Evolutionary conservation across 2,888 invertebrate genomes (phyloP), one percentile per base, ranked within the genome.

Genomic region (Lomographa bimaculata): DNA sequence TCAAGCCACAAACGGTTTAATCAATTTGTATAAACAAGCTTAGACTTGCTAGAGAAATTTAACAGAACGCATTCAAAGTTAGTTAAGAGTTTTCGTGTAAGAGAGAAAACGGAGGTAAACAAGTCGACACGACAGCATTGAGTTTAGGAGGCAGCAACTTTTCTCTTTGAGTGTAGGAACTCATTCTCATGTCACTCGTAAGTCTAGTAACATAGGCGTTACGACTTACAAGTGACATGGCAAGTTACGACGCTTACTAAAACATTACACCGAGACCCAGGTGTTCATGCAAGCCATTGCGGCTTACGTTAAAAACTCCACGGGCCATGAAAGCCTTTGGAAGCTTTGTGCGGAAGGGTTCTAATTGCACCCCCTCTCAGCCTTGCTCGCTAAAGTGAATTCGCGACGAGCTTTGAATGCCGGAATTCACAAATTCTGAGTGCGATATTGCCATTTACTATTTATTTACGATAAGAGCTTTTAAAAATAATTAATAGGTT

Each of bases 361-460:
- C 74, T 82, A 80, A 82, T 81, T 81, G 78, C 79, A 67, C 67
- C 65, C 69, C 74, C 71, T 64, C 61, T 62, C 64, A 60, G 71
- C 65, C 73, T 65, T 74, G 76, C 73, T 64, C 67, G 69, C 63
- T 72, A 71, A 70, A 56, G 72, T 75, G 78, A 69, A 73, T 69
- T 61, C 62, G 63, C 64, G 64, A 61, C 60, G 62, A 64, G 51
- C 30, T 25, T 47, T 37, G 18, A 23, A 46, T 35, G 23, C 26
- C 42, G 38, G 21, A 21, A 34, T 34, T 26, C 44, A 21, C 38
- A 44, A 38, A 44, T 38, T 32, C 19, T 11, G 29, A 30, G 29
- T 29, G 33, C 34, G 40, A 29, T 42, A 41, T 36, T 49, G 40
- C 49, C 28, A 30, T 17, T 29, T 35, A 43, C 45, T 33, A 21